Evolutionary conservation across 1,140 invertebrate species (phyloP).

Genomic region (Chelonus insularis): DNA sequence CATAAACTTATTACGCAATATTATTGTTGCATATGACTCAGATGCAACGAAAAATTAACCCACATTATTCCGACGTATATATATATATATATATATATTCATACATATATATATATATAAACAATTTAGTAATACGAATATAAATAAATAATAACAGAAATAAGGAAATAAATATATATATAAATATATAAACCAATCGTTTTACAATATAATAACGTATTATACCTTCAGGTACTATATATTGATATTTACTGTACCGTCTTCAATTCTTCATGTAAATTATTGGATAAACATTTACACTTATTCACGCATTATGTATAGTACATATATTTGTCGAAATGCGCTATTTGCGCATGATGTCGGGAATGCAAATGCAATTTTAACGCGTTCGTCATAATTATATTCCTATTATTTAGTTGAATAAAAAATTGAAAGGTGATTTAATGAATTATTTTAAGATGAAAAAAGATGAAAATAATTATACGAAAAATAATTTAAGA

Average conservation of each 20-base stretch:
- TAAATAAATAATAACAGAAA: background rate
- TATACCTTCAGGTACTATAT: constrained; percentile 57
- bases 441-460: background rate
- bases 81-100: constrained; percentile 39
- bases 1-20: constrained; percentile 32
- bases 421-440: background rate
- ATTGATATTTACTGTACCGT: constrained; percentile 65
- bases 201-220: constrained; percentile 40
- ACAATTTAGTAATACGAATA: constrained; percentile 1
- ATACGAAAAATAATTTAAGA: constrained; percentile 53
- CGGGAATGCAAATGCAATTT: constrained; percentile 54
- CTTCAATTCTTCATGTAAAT: constrained; percentile 60
- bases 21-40: constrained; percentile 47
- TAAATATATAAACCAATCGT: constrained; percentile 23
- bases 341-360: constrained; percentile 51
- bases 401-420: background rate
- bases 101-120: constrained; percentile 37
- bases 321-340: constrained; percentile 52
- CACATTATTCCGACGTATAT: constrained; percentile 39
- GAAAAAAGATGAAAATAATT: background rate
- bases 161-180: background rate
- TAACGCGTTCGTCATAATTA: constrained; percentile 41
- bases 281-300: constrained; percentile 54
- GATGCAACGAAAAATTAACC: constrained; percentile 47
- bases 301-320: constrained; percentile 51